Evolutionary conservation across 2,888 invertebrate species (phyloP), one percentile per base, ranked within the genome.

Genomic region (Amphipoea oculea): DNA sequence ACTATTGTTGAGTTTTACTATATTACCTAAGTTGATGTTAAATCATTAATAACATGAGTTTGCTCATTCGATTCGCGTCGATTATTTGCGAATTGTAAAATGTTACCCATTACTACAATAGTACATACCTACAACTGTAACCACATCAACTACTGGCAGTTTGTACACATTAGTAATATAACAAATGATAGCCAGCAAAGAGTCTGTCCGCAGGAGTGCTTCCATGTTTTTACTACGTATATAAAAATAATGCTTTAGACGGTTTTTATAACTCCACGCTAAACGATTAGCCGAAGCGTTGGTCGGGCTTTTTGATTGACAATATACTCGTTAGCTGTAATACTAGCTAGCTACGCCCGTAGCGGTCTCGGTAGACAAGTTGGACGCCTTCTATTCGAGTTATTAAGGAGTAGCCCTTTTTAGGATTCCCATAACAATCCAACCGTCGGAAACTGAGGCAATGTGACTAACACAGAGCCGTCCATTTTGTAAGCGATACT

Each of bases 191-290:
- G 92, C 93, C 96, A 95, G 95, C 95, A 95, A 96, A 93, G 95
- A 95, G 95, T 96, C 96, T 96, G 96, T 96, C 96, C 96, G 96
- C 95, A 93, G 95, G 94, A 95, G 96, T 96, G 96, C 96, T 96
- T 96, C 96, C 96, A 96, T 94, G 94, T 96, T 96, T 96, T 95
- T 96, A 96, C 94, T 94, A 95, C 93, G 92, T 95, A 94, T 95
- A 93, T 91, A 92, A 93, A 94, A 92, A 88, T 93, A 90, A 94
- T 94, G 94, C 95, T 95, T 94, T 95, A 95, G 93, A 95, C 91
- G 91, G 94, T 94, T 95, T 95, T 95, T 95, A 95, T 92, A 92
- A 92, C 91, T 92, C 92, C 92, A 91, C 90, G 92, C 93, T 90
- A 92, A 91, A 89, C 84, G 89, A 90, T 89, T 91, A 91, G 92